Evolutionary conservation across 2,888 invertebrate species (phyloP).

Genomic region (Punctoribates punctum): DNA sequence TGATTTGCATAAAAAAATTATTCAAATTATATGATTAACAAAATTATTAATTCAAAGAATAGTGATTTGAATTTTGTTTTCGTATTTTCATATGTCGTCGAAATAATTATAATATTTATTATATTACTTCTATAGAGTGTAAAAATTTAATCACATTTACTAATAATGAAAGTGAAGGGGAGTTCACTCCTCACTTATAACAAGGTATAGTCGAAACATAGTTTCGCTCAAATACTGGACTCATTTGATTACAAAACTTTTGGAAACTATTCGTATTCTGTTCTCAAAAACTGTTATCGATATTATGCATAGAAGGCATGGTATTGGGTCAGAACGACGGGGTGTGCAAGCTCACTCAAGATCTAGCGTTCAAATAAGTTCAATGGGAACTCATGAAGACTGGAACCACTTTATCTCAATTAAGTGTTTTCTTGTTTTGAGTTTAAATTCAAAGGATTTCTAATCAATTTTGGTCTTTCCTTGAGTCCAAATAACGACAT

Average conservation of each 20-base stretch:
- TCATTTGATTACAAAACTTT: not conserved
- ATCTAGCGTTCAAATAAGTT: too few species aligned
- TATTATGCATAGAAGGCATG: too few species aligned
- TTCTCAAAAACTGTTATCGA: too few species aligned
- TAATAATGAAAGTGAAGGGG: not conserved
- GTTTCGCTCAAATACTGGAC: not conserved
- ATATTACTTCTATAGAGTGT: not conserved
- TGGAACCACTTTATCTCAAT: too few species aligned
- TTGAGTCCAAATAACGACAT: too few species aligned
- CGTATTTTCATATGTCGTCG: not conserved
- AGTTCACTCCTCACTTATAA: not conserved
- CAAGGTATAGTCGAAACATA: not conserved
- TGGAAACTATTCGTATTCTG: not conserved
- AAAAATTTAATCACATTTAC: not conserved
- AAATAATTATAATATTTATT: not conserved
- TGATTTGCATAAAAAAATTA: not conserved
- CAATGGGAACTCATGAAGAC: too few species aligned
- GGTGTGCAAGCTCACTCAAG: too few species aligned
- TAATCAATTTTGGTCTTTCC: too few species aligned
- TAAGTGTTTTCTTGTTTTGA: too few species aligned
- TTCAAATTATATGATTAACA: not conserved
- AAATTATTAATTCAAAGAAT: not conserved
- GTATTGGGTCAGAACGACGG: too few species aligned
- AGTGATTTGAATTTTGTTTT: not conserved
- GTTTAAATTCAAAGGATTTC: too few species aligned